A percentile compares a stretch with the other conserved stretches of the same genome.
Conservation (phyloP, 2,113 vertebrate genomes). For the Neodon shergylaensis region DNA sequence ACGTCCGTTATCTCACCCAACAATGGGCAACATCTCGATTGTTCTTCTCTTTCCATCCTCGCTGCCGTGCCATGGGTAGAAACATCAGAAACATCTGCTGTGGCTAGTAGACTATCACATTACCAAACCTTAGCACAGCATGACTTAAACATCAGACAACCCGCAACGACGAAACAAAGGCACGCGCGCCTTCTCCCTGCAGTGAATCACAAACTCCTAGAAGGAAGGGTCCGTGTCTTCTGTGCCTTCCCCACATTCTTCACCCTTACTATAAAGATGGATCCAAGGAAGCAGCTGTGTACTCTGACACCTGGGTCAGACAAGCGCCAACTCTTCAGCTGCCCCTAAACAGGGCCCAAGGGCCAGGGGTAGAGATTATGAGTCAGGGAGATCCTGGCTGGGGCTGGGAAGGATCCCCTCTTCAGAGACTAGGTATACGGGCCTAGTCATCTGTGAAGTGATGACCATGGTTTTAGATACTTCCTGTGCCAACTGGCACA, state of each 20-base stretch:
- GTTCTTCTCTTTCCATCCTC: neutral
- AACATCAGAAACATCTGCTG: neutral
- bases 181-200: accelerated
- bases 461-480: neutral
- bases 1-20: slow-evolving; percentile 1
- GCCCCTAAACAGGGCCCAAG: neutral
- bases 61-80: neutral
- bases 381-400: neutral
- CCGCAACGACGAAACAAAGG: neutral
- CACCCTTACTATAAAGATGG: neutral
- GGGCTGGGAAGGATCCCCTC: neutral
- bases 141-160: neutral
- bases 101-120: neutral
- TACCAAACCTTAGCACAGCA: neutral
- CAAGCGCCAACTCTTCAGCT: neutral
- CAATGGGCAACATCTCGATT: neutral
- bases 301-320: neutral
- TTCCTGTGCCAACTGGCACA: neutral
- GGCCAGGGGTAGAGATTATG: neutral
- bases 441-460: neutral
- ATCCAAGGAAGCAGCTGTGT: neutral
- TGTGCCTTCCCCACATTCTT: neutral
- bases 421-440: neutral
- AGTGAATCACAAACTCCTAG: neutral
- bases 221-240: neutral